Conservation (phyloP, 2,888 invertebrate genomes). For the Lithosia quadra region DNA sequence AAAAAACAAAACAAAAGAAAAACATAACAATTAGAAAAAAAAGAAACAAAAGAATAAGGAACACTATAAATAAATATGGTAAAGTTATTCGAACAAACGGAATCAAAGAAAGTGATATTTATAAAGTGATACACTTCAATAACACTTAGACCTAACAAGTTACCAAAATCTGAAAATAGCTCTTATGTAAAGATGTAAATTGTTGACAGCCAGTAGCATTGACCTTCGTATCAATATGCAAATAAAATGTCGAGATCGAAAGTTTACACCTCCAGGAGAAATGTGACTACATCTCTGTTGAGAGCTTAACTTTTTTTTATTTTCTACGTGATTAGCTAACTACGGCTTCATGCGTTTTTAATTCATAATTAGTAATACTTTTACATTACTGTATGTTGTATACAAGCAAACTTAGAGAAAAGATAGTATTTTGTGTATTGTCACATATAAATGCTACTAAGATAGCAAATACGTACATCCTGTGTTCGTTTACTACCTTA, state of each 20-base stretch:
- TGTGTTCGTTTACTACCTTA: not conserved
- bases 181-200: slow-evolving; percentile 38
- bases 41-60: no score
- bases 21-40: no score
- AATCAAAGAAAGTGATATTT: slow-evolving; percentile 14
- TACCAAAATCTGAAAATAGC: slow-evolving; percentile 3
- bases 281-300: slow-evolving; percentile 22
- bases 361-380: slow-evolving; percentile 9
- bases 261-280: slow-evolving; percentile 38
- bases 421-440: not conserved
- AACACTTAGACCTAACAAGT: not conserved
- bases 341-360: not conserved
- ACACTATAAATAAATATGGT: not conserved
- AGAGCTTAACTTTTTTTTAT: not conserved
- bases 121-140: no score
- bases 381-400: not conserved
- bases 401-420: not conserved
- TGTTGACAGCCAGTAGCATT: slow-evolving; percentile 41
- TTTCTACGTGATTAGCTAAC: slow-evolving; percentile 2
- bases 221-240: slow-evolving; percentile 47
- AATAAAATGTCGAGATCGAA: slow-evolving; percentile 37
- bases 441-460: not conserved
- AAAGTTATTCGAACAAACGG: not conserved
- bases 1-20: no score
- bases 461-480: not conserved